These are phyloP conservation scores for Synaphobranchus kaupii DNA, from an alignment of 2,797 vertebrate genomes.

Conservation along the genomic window DNA sequence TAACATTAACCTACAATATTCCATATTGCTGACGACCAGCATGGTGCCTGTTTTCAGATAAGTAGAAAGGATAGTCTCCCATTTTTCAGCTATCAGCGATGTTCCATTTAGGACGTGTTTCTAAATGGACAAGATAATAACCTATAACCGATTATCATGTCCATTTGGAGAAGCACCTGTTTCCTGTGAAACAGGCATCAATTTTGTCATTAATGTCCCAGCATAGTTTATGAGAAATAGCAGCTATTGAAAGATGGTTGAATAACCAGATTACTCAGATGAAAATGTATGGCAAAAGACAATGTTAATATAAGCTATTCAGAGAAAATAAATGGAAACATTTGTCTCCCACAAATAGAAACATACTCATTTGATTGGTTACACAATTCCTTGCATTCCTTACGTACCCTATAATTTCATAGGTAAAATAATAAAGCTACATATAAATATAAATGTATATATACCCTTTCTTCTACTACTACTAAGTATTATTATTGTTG, in stretches of 20 bases:
- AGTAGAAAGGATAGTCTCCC: not conserved
- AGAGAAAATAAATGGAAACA: not conserved
- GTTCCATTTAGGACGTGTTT: not conserved
- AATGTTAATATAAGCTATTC: not conserved
- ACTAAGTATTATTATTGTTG: too few relatives aligned
- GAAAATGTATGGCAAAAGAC: not conserved
- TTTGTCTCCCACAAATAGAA: too few relatives aligned
- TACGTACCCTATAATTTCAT: too few relatives aligned
- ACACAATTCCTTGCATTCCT: too few relatives aligned
- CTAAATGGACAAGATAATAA: not conserved
- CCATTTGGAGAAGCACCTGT: not conserved
- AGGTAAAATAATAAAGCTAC: too few relatives aligned
- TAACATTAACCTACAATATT: not conserved
- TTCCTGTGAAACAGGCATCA: not conserved
- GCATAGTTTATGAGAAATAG: too few relatives aligned
- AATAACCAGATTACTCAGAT: not conserved
- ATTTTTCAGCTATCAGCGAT: not conserved
- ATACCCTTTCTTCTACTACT: too few relatives aligned
- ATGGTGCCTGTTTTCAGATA: not conserved
- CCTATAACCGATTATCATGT: not conserved
- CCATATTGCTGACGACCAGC: not conserved
- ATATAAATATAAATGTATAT: too few relatives aligned
- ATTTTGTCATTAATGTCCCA: not conserved
- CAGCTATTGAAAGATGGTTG: too few relatives aligned
- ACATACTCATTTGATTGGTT: too few relatives aligned